Percentiles rank a stretch among this genome's conserved stretches.
Evolutionary conservation across 1,140 invertebrate genomes (phyloP).

Genomic region (Steinernema feltiae): DNA sequence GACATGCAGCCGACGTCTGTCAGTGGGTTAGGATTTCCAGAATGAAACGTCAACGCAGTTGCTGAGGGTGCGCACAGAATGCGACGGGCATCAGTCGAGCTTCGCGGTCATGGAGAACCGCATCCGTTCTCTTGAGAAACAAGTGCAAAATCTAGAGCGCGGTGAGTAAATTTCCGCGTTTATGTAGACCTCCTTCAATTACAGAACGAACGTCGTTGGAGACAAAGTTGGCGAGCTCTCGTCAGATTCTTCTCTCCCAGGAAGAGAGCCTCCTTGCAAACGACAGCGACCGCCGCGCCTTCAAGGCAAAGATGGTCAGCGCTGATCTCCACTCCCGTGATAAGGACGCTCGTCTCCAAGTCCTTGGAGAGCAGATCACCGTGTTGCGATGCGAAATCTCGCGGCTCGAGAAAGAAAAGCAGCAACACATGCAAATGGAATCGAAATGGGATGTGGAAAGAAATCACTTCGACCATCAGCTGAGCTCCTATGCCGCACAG

Average conservation of each 20-base stretch:
- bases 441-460: not conserved
- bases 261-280: slow-evolving; percentile 28
- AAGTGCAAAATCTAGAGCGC: not conserved
- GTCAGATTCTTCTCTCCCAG: slow-evolving; percentile 23
- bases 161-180: not conserved
- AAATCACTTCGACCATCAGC: not conserved
- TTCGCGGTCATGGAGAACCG: not conserved
- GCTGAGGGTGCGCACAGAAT: not conserved
- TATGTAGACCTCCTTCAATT: not conserved
- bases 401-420: not conserved
- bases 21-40: too few relatives aligned
- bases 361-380: not conserved
- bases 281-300: slow-evolving; percentile 16
- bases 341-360: slow-evolving; percentile 25
- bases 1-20: too few relatives aligned
- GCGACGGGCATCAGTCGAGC: not conserved
- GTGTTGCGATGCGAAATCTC: not conserved
- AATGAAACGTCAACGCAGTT: not conserved
- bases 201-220: not conserved
- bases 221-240: not conserved
- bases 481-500: not conserved
- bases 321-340: slow-evolving; percentile 24
- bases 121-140: not conserved
- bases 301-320: slow-evolving; percentile 29
- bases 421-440: not conserved